Evolutionary conservation across 2,888 invertebrate genomes (phyloP).

Genomic region (Sinelater perroti): DNA sequence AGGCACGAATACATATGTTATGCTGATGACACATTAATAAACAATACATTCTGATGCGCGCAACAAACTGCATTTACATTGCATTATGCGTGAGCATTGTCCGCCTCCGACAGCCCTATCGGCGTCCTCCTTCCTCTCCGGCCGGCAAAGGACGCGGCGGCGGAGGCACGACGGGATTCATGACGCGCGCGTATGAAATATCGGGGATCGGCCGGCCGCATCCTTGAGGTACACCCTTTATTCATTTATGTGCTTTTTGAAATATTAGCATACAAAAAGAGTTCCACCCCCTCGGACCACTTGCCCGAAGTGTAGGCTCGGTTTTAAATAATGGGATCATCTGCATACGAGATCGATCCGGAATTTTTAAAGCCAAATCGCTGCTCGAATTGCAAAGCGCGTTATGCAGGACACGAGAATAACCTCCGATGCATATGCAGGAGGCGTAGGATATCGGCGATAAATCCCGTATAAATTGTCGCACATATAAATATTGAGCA

Average conservation of each 20-base stretch:
- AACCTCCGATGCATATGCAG: no score
- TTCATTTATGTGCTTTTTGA: slow-evolving; percentile 42
- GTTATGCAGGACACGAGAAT: no score
- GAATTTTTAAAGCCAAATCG: slow-evolving; percentile 1
- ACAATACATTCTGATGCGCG: slow-evolving; percentile 45
- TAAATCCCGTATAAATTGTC: no score
- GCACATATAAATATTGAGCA: no score
- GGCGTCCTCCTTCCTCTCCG: background rate
- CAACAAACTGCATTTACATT: slow-evolving; percentile 45
- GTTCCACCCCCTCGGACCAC: slow-evolving; percentile 40
- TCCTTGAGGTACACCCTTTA: slow-evolving; percentile 44
- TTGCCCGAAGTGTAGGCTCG: slow-evolving; percentile 29
- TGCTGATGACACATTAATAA: slow-evolving; percentile 47
- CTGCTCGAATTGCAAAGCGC: slow-evolving; percentile 5
- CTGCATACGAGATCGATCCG: slow-evolving; percentile 3
- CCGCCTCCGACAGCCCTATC: background rate
- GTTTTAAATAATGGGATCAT: slow-evolving; percentile 16
- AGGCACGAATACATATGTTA: slow-evolving; percentile 48
- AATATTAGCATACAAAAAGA: slow-evolving; percentile 47
- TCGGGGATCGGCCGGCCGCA: slow-evolving; percentile 36
- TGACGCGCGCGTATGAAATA: slow-evolving; percentile 25
- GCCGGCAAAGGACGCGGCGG: background rate
- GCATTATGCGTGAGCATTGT: slow-evolving; percentile 27
- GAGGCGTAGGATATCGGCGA: no score
- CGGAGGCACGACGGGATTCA: slow-evolving; percentile 9